phyloP scores from a whole-genome alignment of 37 sponge, comb jelly and placozoan genomes.

The Lycopodina hypogea region DNA sequence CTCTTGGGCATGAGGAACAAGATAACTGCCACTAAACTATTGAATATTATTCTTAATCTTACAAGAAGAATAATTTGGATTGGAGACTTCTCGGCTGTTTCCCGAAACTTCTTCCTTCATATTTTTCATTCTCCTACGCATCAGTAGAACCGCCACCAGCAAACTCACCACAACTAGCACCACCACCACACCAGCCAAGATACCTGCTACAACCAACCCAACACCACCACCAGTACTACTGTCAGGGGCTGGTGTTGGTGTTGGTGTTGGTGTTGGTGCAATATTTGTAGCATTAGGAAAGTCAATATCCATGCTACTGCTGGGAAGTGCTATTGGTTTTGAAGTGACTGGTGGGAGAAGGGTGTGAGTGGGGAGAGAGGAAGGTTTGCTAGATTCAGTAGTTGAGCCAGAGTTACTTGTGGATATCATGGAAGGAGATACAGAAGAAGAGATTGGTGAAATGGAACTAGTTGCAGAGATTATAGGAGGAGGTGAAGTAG shows the following conservation, averaged over 20 bases:
- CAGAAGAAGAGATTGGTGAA: too few relatives aligned
- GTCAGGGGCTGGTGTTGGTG: background rate
- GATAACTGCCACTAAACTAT: too few relatives aligned
- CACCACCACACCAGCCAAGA: too few relatives aligned
- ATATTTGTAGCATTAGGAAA: background rate
- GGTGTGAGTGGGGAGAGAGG: too few relatives aligned
- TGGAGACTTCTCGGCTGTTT: background rate
- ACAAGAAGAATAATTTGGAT: conserved; percentile 7
- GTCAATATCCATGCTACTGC: background rate
- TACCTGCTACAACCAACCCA: background rate
- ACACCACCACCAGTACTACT: background rate
- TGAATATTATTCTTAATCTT: too few relatives aligned
- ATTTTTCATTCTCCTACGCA: background rate
- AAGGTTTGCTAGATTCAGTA: too few relatives aligned
- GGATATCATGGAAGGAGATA: too few relatives aligned
- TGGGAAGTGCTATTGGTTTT: background rate
- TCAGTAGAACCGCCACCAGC: background rate
- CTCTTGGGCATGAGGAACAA: too few relatives aligned
- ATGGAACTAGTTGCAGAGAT: too few relatives aligned
- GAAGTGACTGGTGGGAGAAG: background rate
- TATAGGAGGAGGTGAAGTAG: too few relatives aligned
- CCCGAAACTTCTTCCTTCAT: background rate
- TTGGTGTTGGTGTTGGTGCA: background rate
- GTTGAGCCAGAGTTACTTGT: too few relatives aligned
- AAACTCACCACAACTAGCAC: too few relatives aligned